Base-by-base conservation (phyloP, 2,797 vertebrate species). In the Microcaecilia unicolor region DNA sequence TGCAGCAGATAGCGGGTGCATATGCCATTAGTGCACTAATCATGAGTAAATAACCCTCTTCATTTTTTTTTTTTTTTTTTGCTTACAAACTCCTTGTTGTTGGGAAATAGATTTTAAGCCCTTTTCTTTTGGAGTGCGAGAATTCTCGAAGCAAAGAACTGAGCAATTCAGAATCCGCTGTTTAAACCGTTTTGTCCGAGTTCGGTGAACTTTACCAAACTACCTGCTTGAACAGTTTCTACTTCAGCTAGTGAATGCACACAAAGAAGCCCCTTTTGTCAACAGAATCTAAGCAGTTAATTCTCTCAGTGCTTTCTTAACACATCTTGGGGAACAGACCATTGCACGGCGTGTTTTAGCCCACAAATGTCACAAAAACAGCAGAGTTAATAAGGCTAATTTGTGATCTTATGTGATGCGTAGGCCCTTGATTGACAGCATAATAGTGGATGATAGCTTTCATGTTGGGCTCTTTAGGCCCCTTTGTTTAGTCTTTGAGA, bases 361-460 rank as follows among this genome's bases (percentile, higher is more conserved):
- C 23, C 32, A 45, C 48, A 43, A 39, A 32, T 53, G 55, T 53
- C 55, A 44, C 40, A 36, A 44, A 37, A 52, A 2, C 30, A 27
- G 25, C 25, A 28, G 41, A 44, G 25, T 58, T 61, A 60, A 68
- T 45, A 28, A 44, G 58, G 49, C 58, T 68, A 54, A 74, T 78
- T 75, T 64, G 52, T 74, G 58, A 64, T 74, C 64, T 67, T 54
- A 4, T 52, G 43, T 48, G 18, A 44, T 68, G 43, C 41, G 49
- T 53, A 46, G 28, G 58, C 60, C 28, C 18, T 44, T 74, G 75
- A 69, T 39, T 76, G 76, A 75, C 60, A 67, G 62, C 59, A 59
- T 58, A 78, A 74, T 68, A 70, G 75, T 22, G 55, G 53, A 36
- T 67, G 72, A 58, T 64, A 72, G 67, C 55, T 79, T 86, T 86